phyloP scores from a whole-genome alignment of 2,888 invertebrate species.

The Anoncus sp. region DNA sequence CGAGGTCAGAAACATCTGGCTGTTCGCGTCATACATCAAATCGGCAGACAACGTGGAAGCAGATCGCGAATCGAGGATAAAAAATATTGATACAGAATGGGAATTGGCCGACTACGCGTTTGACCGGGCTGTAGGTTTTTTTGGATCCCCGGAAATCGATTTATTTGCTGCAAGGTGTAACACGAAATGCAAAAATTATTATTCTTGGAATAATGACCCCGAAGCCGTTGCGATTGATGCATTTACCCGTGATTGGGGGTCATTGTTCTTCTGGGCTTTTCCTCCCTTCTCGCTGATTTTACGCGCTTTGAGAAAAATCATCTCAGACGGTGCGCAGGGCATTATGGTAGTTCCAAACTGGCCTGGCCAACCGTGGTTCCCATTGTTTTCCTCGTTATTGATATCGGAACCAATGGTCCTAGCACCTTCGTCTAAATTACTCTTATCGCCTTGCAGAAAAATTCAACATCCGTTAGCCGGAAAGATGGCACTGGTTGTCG shows the following conservation, averaged over 20 bases:
- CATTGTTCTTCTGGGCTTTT: too few relatives aligned
- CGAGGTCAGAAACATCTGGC: conserved; percentile 28
- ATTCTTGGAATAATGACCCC: conserved; percentile 69
- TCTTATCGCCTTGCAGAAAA: too few relatives aligned
- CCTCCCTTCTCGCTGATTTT: conserved; percentile 52
- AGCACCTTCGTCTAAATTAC: too few relatives aligned
- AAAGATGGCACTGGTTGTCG: too few relatives aligned
- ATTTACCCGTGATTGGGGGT: too few relatives aligned
- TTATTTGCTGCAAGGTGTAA: conserved; percentile 68
- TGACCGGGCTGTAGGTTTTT: conserved; percentile 3
- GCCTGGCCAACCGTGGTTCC: too few relatives aligned
- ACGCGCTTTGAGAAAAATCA: conserved; percentile 46
- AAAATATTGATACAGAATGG: too few relatives aligned
- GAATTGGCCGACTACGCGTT: conserved; percentile 38
- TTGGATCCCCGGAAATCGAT: conserved; percentile 63
- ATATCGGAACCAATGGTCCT: too few relatives aligned
- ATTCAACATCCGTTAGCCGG: too few relatives aligned
- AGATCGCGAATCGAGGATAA: conserved; percentile 39
- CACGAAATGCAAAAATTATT: conserved; percentile 65
- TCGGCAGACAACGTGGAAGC: conserved; percentile 48
- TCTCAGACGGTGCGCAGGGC: conserved; percentile 23
- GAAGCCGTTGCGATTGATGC: too few relatives aligned
- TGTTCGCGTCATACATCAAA: conserved; percentile 43
- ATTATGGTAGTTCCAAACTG: too few relatives aligned
- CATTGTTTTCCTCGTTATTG: too few relatives aligned